Conservation (phyloP, 2,113 vertebrate genomes). For the Ailurus styani region DNA sequence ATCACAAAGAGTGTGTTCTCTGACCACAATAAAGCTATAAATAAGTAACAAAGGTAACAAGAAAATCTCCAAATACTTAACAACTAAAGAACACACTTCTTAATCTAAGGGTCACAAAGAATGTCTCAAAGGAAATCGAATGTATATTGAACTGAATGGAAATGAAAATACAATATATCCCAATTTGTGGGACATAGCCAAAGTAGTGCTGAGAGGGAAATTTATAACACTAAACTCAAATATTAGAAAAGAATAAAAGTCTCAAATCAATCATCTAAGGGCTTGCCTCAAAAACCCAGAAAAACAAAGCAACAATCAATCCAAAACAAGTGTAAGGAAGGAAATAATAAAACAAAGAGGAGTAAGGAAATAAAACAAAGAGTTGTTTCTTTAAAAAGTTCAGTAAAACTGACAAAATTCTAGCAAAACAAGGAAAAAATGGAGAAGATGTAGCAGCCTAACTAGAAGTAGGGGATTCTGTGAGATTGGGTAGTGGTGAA, state of each 20-base stretch:
- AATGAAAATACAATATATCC: neutral
- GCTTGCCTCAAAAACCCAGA: neutral
- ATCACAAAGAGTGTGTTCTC: neutral
- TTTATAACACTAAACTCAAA: neutral
- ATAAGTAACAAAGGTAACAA: neutral
- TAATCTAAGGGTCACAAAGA: neutral
- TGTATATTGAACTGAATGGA: neutral
- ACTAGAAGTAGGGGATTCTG: neutral
- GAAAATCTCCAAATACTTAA: neutral
- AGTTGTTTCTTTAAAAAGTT: neutral
- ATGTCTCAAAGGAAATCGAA: neutral
- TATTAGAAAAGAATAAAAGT: neutral
- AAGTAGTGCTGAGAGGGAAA: neutral
- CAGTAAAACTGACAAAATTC: neutral
- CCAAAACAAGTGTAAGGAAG: neutral
- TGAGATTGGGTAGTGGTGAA: neutral
- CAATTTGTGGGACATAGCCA: neutral
- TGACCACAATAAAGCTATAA: neutral
- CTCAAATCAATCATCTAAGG: neutral
- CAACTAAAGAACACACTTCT: neutral
- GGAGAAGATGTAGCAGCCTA: no score
- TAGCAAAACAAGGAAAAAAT: neutral
- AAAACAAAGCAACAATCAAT: neutral
- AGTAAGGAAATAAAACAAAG: neutral
- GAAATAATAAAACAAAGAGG: no score